Percentiles rank a stretch among this genome's conserved stretches.
phyloP scores from a whole-genome alignment of 53 echinoderm and acorn worm species.

The Echinometra lucunter region DNA sequence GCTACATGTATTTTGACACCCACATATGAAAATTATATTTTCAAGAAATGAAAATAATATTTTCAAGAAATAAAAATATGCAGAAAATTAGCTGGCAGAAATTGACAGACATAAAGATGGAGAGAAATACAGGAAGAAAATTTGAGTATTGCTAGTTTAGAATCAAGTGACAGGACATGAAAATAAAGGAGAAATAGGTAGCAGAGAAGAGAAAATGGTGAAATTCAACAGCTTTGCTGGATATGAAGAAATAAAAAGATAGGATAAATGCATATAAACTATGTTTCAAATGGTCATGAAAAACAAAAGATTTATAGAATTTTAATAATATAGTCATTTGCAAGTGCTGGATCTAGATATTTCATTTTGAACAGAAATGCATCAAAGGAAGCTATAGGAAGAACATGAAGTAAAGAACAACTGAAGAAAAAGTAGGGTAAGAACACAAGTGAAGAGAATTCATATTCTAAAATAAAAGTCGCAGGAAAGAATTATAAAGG shows the following conservation, averaged over 20 bases:
- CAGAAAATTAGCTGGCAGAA: neutral
- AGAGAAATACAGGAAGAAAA: neutral
- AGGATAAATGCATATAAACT: neutral
- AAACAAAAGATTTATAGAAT: neutral
- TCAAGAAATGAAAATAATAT: too few relatives aligned
- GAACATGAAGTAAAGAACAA: neutral
- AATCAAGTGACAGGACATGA: neutral
- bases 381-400: too few relatives aligned
- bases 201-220: neutral
- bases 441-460: neutral
- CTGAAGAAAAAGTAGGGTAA: neutral
- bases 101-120: neutral
- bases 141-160: neutral
- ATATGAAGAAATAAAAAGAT: neutral
- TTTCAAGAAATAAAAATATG: too few relatives aligned
- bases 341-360: neutral
- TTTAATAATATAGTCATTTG: neutral
- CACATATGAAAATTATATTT: too few relatives aligned
- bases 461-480: neutral
- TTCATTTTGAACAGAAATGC: neutral
- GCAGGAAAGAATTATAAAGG: neutral
- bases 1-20: too few relatives aligned
- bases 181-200: neutral
- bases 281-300: neutral
- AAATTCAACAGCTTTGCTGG: neutral